Base-by-base conservation (phyloP, 1,140 invertebrate species). In the Mactra quadrangularis region DNA sequence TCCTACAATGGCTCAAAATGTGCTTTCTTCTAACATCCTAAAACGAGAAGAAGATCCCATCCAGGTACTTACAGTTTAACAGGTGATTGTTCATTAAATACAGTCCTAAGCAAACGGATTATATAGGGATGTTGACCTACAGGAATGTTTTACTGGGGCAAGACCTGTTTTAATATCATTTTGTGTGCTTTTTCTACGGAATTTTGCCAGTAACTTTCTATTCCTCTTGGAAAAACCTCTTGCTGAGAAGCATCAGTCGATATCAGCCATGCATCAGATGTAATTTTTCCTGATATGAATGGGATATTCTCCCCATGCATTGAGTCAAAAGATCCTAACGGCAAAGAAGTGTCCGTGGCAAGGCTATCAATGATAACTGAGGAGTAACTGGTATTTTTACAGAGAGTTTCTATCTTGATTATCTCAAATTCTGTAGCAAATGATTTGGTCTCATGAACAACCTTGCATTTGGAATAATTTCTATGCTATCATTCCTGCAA, bases 391-490 rank as follows among this genome's bases (percentile, higher is more conserved):
- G 64, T 17, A 81, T 50, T 47, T 35, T 1, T 6, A 64, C 13
- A 17, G 59, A 50, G 4, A 78, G n/a, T 13, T 62, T 31, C 62
- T 50, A 66, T 66, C 15, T 29, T 7, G 25, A 38, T 35, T 74
- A 64, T 41, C 47, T 84, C 75, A 64, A 84, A 50, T 53, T 35
- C 6, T 71, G 29, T 9, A 84, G 41, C 7, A 77, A 55, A 72
- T 84, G 27, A 33, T 78, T 64, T 25, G 82, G 62, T 64, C 74
- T 71, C 74, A 84, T 78, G 35, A 71, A 64, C 35, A 78, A 41
- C 27, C 82, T 33, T 0, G 74, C 53, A 62, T 72, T 72, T 50
- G 66, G 78, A 19, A 82, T 72, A 6, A 72, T 19, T 41, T 82
- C 66, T 22, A 71, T 1, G 78, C 66, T 25, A 82, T 59, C 41